Evolutionary conservation across 2,888 invertebrate species (phyloP), one percentile per base, ranked within the genome.

Genomic region (Himalopsyche tibetana): DNA sequence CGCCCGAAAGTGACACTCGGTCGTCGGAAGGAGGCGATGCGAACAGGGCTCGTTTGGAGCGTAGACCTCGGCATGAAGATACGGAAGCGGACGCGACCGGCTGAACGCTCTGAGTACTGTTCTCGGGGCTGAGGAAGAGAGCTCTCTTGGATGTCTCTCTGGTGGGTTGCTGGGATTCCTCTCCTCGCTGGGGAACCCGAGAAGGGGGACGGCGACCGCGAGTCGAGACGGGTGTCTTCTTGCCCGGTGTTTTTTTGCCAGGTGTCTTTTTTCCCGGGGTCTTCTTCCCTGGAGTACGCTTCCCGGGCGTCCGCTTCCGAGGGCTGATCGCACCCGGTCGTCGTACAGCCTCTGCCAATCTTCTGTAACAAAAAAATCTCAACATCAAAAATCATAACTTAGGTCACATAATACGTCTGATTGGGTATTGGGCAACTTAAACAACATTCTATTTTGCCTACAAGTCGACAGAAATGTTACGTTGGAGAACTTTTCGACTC

Each of bases 41-140:
- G 86, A 96, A 96, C 1, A 96, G 90, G 0, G 95, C 95, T 8
- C 96, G 92, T 89, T 95, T 96, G 0, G 96, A 95, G 88, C 92
- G 94, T 90, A 95, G 93, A 6, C 93, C 90, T 38, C 83, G 55
- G 4, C 74, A 74, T 12, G 74, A 74, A 8, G 74, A 74, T 8
- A 74, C 74, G 0, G 88, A 88, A 8, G 88, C 88, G 12, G 88
- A 85, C 4, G 86, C 83, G 17, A 74, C 40, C 12, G 86, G 80
- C 8, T 28, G 40, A n/a, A 51, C n/a, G 83, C 4, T 91, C 90
- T 6, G 91, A 82, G 55, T 91, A 84, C 89, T 92, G 87, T 93
- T 93, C 89, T 93, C 94, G 2, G 96, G 96, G 90, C 96, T 96
- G 89, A 96, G 94, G 89, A 97, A 97, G 2, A 97, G 91, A 0